Evolutionary conservation across 2,888 invertebrate genomes (phyloP), one percentile per base, ranked within the genome.

Genomic region (Allophyes oxyacanthae): DNA sequence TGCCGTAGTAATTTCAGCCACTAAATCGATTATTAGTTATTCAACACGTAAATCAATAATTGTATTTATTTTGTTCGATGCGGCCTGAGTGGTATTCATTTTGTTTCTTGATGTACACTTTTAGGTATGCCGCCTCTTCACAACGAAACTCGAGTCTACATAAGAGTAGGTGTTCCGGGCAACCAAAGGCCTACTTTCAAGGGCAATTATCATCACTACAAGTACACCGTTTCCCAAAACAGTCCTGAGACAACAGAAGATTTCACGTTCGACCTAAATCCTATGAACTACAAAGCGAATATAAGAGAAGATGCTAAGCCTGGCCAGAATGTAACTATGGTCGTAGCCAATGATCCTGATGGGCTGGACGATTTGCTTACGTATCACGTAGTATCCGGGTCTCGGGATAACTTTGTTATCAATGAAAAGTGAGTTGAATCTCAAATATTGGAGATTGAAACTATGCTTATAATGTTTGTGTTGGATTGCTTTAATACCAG

Each of bases 151-250:
- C 93, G 95, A 32, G 94, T 97, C 0, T 93, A 95, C 8, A 94
- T 97, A 11, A 94, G 97, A n/a, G 97, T 97, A 0, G 97, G 97
- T 0, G 96, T 97, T 3, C 96, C 97, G 0, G 97, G 97, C 0
- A 97, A 97, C 77, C 97, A 97, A 75, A 92, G 97, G n/a, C 97
- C 97, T 0, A 95, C 96, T n/a, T 97, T 97, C 76, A 95, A 96
- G 72, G 96, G 96, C 0, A 96, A 96, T 75, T 96, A 95, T 71
- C 96, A 96, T 48, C 95, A 94, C 63, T 92, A 94, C 56, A 94
- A 94, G 15, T 92, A 93, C 28, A 88, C 88, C 0, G 75, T 88
- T 7, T 85, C 86, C 6, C 87, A 90, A 64, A 78, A 83, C 30
- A 85, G 76, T 34, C 79, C 85, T 14, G 87, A 91, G 36, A 83